Conservation (phyloP, 2,113 vertebrate genomes). For the Vireo altiloquus region DNA sequence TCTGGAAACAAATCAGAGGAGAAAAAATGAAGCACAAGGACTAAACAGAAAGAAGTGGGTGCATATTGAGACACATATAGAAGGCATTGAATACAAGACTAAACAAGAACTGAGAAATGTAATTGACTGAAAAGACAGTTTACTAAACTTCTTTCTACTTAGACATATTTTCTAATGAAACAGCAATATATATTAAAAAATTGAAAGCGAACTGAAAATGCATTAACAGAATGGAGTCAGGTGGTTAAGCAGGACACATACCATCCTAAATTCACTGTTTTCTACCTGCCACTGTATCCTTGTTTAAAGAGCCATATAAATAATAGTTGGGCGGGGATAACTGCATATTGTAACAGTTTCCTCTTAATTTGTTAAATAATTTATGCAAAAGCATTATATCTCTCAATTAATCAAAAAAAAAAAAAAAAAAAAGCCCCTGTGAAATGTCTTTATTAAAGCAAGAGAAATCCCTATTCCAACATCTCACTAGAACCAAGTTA, state of each 20-base stretch:
- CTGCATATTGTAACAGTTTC: constrained; percentile 31
- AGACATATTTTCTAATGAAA: neutral
- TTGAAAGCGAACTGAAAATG: neutral
- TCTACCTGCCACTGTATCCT: neutral
- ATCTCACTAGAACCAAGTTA: neutral
- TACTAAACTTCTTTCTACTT: neutral
- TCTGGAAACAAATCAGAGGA: neutral
- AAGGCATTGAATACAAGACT: neutral
- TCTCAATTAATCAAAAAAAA: constrained; percentile 55
- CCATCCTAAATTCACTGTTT: neutral
- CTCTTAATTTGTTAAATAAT: constrained; percentile 60
- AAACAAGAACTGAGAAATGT: neutral
- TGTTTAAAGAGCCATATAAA: constrained; percentile 8
- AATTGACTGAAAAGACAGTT: neutral
- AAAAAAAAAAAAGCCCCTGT: neutral
- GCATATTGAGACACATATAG: neutral
- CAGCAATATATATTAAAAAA: neutral
- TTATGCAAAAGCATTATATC: constrained; percentile 26
- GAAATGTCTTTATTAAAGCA: constrained; percentile 27
- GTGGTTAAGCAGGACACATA: neutral
- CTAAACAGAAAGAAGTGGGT: neutral
- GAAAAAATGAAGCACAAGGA: neutral
- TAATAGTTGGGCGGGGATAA: neutral
- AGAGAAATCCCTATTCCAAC: neutral
- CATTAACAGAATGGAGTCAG: neutral